Evolutionary conservation across 2,888 invertebrate species (phyloP).

Genomic region (Biston betularia): DNA sequence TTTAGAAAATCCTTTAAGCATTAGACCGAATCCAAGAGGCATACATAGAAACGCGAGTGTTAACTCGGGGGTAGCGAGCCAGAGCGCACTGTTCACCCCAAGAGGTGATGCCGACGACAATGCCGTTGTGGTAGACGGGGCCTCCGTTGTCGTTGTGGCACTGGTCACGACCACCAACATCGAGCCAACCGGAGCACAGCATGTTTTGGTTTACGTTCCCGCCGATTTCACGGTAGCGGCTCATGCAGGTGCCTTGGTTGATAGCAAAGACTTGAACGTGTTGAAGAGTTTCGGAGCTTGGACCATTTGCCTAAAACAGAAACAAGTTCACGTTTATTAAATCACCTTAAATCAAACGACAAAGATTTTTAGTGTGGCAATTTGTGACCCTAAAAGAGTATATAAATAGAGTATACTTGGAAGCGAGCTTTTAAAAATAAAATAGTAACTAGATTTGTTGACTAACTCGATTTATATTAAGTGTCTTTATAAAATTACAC

Average conservation of each 20-base stretch:
- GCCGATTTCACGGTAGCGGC: constrained; percentile 39
- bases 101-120: constrained; percentile 53
- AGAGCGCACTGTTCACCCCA: constrained; percentile 51
- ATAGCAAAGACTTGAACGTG: constrained; percentile 57
- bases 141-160: constrained; percentile 71
- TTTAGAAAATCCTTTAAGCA: constrained; percentile 9
- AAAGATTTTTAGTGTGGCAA: not conserved
- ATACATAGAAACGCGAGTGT: constrained; percentile 48
- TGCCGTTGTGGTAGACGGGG: constrained; percentile 58
- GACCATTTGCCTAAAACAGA: constrained; percentile 40
- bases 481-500: too few species aligned
- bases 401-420: too few species aligned
- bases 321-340: not conserved
- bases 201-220: constrained; percentile 49
- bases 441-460: too few species aligned
- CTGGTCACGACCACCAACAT: constrained; percentile 69
- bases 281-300: constrained; percentile 51
- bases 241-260: constrained; percentile 50
- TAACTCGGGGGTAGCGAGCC: constrained; percentile 50
- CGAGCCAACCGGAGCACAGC: constrained; percentile 66
- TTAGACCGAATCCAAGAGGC: constrained; percentile 10
- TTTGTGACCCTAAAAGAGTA: too few species aligned
- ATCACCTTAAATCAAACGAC: not conserved
- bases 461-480: too few species aligned
- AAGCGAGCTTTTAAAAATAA: too few species aligned